Evolutionary conservation across 2,797 vertebrate species (phyloP).

Genomic region (Rhinella marina): DNA sequence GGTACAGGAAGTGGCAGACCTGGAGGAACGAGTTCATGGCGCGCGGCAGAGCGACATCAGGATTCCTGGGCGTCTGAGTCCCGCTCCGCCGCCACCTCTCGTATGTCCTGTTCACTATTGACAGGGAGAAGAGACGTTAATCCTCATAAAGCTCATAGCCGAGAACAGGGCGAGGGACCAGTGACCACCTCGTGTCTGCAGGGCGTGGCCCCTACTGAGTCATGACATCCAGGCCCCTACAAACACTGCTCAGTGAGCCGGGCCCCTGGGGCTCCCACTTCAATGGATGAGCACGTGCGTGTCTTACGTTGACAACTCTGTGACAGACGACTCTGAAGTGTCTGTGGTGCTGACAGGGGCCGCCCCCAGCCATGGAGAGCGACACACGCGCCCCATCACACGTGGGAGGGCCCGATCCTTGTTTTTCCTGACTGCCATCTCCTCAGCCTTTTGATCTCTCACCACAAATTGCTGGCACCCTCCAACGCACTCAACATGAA

Average conservation of each 20-base stretch:
- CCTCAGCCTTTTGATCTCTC: constrained; percentile 56
- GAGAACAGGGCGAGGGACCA: background rate
- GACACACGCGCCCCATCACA: constrained; percentile 55
- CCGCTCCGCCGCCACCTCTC: background rate
- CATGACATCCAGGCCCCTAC: constrained; percentile 1
- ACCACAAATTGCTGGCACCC: constrained; percentile 59
- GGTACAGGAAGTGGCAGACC: background rate
- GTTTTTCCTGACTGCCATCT: constrained; percentile 59
- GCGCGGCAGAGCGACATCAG: background rate
- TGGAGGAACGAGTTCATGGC: constrained; percentile 35
- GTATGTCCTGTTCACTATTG: constrained; percentile 19
- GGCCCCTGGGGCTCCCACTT: constrained; percentile 30
- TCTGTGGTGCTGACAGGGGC: constrained; percentile 23
- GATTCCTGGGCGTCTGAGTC: constrained; percentile 45
- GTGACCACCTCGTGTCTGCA: constrained; percentile 22
- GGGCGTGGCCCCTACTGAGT: constrained; percentile 21
- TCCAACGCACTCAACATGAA: constrained; percentile 53
- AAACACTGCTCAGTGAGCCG: background rate
- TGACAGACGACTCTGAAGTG: constrained; percentile 45
- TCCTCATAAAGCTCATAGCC: constrained; percentile 17
- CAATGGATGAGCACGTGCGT: background rate
- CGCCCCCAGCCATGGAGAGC: constrained; percentile 49
- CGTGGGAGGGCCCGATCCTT: constrained; percentile 57
- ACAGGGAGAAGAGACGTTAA: background rate
- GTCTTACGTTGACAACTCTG: constrained; percentile 10